A percentile compares a stretch with the other conserved stretches of the same genome.
These are phyloP conservation scores for Megalonaias nervosa DNA, from an alignment of 1,140 invertebrate genomes.

Conservation along the genomic window DNA sequence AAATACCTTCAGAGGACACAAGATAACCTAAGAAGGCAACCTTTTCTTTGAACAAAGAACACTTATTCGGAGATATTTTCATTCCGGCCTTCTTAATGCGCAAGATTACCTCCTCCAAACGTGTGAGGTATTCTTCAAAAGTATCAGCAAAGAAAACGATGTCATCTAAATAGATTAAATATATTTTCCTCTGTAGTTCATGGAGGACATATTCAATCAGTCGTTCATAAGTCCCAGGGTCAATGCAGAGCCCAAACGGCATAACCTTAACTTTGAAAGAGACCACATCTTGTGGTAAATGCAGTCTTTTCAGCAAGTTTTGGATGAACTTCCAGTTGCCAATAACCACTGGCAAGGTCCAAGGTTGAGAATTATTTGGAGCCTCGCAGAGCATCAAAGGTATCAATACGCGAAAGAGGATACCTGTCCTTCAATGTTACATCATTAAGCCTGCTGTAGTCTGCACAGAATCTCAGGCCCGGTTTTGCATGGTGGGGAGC, in stretches of 20 bases:
- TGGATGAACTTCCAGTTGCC: conserved; percentile 50
- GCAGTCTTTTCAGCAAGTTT: conserved; percentile 18
- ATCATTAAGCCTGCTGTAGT: conserved; percentile 52
- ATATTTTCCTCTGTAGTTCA: conserved; percentile 23
- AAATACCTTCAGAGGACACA: conserved; percentile 24
- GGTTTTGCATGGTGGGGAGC: too few species aligned
- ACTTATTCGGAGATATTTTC: conserved; percentile 53
- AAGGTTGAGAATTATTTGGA: too few species aligned
- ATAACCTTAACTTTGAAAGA: conserved; percentile 27
- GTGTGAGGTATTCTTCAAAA: not conserved
- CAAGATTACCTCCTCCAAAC: conserved; percentile 42
- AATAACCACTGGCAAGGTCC: not conserved
- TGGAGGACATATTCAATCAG: conserved; percentile 32
- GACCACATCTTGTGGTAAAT: conserved; percentile 18
- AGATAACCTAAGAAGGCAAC: conserved; percentile 51
- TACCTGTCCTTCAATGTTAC: conserved; percentile 35
- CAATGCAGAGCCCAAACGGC: conserved; percentile 34
- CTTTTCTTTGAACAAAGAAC: conserved; percentile 30
- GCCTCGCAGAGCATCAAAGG: conserved; percentile 3
- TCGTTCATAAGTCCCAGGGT: conserved; percentile 37
- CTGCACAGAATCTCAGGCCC: conserved; percentile 53
- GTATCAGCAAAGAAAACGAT: conserved; percentile 26
- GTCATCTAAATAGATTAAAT: conserved; percentile 42
- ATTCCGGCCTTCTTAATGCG: conserved; percentile 41
- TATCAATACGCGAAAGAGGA: conserved; percentile 34